Base-by-base conservation (phyloP, 2,888 invertebrate species). In the Heliothis peltigera region DNA sequence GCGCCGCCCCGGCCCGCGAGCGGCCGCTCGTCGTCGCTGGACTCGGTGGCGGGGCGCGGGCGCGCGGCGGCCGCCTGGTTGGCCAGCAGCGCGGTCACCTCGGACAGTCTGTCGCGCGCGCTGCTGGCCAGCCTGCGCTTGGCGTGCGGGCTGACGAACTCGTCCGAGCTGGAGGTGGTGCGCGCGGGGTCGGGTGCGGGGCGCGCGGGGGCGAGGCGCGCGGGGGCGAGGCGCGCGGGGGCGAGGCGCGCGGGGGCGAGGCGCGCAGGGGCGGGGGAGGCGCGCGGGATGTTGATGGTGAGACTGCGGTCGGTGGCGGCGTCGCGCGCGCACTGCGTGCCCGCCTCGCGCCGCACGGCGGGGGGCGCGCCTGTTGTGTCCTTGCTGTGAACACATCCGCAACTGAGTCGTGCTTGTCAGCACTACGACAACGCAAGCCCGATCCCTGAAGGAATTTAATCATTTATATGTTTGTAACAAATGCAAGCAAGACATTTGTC, bases 341-440 rank as follows among this genome's bases (percentile, higher is more conserved):
- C 28, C 1, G 60, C 17, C 2, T 25, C 48, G 58, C 28, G 5
- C 18, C 1, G 5, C 17, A 21, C 42, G 0, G 17, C 5, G 6
- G 1, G n/a, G 17, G 19, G 0, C 28, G 19, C 3, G 35, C 18
- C 47, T 18, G 2, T 15, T 8, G 8, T 4, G 17, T 7, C 4
- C 12, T n/a, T n/a, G n/a, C n/a, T n/a, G n/a, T n/a, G n/a, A n/a
- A 42, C 22, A 18, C 18, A 18, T 12, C 15, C 15, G 2, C 4
- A 35, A 19, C 25, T 17, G 19, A 6, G 28, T 18, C n/a, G 18
- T 15, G 17, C 25, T 42, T n/a, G 42, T 15, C 4, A 32, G 43
- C 56, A 43, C 69, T 71, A 72, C 6, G 52, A 47, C 6, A 54
- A 19, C 48, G 25, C n/a, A 60, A 8, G 17, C 10, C 64, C 22